These are phyloP conservation scores for Microctonus brassicae DNA, from an alignment of 2,888 invertebrate genomes.

Conservation along the genomic window DNA sequence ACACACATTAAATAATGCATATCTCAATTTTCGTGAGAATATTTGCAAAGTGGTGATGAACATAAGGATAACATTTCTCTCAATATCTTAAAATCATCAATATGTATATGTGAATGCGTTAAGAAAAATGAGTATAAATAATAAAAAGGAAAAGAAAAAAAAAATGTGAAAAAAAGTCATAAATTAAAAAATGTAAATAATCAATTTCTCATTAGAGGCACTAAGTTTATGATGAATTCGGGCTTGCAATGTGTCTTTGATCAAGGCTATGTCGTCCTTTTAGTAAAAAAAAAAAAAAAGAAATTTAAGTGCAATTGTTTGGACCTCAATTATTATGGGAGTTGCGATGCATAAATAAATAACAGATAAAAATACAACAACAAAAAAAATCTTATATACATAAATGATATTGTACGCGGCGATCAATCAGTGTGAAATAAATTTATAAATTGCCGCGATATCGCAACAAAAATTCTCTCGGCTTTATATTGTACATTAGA, in stretches of 20 bases:
- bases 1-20: constrained; percentile 47
- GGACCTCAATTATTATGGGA: not conserved
- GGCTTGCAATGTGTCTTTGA: constrained; percentile 32
- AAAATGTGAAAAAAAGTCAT: not conserved
- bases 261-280: constrained; percentile 13
- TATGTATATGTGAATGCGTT: constrained; percentile 14
- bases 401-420: not conserved
- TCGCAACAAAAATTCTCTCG: constrained; percentile 11
- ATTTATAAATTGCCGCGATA: constrained; percentile 7
- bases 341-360: not conserved
- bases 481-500: constrained; percentile 20
- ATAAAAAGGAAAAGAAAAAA: not conserved
- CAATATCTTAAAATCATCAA: not conserved
- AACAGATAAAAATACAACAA: not conserved
- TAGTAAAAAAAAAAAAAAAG: constrained; percentile 20
- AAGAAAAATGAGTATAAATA: not conserved
- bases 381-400: not conserved
- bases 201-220: constrained; percentile 1
- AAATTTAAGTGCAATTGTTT: constrained; percentile 36
- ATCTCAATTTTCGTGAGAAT: constrained; percentile 37
- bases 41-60: not conserved
- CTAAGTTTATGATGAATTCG: constrained; percentile 11
- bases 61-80: not conserved
- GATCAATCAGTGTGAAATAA: not conserved
- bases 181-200: constrained; percentile 25